A percentile compares a stretch with the other conserved stretches of the same genome.
Evolutionary conservation across 1,140 invertebrate species (phyloP).

Genomic region (Idris sp.): DNA sequence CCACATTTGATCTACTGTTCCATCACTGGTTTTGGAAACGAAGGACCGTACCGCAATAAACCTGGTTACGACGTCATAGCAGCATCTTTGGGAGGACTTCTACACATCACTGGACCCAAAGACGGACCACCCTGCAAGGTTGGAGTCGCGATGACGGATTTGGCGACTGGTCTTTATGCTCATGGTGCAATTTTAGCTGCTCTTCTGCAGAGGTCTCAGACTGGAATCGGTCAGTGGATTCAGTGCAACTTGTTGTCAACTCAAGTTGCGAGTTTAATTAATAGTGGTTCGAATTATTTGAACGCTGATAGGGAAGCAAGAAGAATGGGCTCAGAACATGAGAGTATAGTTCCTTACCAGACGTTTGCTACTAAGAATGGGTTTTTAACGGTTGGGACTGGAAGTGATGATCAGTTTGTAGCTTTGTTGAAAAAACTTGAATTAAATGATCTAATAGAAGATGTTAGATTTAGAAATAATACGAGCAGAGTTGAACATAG

Average conservation of each 20-base stretch:
- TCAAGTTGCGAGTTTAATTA: constrained; percentile 92
- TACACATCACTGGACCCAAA: constrained; percentile 91
- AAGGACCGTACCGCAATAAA: constrained; percentile 89
- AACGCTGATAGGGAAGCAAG: constrained; percentile 89
- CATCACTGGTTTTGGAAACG: constrained; percentile 93
- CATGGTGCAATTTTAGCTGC: constrained; percentile 97
- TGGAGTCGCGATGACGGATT: constrained; percentile 95
- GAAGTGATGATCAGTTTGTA: constrained; percentile 87
- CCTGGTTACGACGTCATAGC: constrained; percentile 98
- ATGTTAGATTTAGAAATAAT: constrained; percentile 32
- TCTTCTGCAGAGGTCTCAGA: constrained; percentile 86
- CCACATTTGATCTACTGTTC: constrained; percentile 95
- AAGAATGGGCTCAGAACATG: constrained; percentile 93
- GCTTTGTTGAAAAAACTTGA: constrained; percentile 84
- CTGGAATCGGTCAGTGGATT: constrained; percentile 93
- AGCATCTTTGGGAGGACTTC: constrained; percentile 92
- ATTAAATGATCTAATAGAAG: constrained; percentile 79
- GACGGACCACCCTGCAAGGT: constrained; percentile 90
- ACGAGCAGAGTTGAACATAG: constrained; percentile 85
- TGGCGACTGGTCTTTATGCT: constrained; percentile 95
- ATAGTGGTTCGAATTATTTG: constrained; percentile 93
- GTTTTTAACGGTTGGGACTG: constrained; percentile 90
- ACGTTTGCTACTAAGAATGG: constrained; percentile 89
- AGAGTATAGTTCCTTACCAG: constrained; percentile 97
- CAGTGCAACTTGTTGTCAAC: constrained; percentile 96